These are phyloP conservation scores for Jacana jacana DNA, from an alignment of 2,113 vertebrate species.

Conservation along the genomic window DNA sequence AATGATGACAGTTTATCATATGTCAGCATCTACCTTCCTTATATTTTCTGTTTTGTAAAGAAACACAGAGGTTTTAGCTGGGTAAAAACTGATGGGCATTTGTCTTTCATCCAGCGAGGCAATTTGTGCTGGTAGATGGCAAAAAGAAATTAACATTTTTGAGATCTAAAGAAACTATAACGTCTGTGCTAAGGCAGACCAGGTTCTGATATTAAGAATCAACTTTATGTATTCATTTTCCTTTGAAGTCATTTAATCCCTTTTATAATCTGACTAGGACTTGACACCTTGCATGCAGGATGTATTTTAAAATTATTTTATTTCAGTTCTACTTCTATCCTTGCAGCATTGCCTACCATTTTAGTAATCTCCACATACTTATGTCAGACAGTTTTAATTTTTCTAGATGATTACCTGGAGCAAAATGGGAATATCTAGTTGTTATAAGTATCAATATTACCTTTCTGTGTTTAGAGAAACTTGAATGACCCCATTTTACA, in stretches of 20 bases:
- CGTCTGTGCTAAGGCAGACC: neutral
- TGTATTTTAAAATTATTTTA: neutral
- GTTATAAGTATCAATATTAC: neutral
- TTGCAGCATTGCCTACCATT: neutral
- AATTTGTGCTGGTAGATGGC: neutral
- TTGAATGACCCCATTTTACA: neutral
- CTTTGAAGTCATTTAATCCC: conserved; percentile 65
- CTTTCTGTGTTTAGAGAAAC: neutral
- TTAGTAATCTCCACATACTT: conserved; percentile 3
- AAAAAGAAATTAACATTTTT: conserved; percentile 6
- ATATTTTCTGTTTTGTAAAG: neutral
- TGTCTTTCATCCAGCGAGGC: neutral
- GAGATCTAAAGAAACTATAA: conserved; percentile 1
- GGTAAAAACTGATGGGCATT: neutral
- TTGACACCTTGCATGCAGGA: neutral
- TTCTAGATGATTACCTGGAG: neutral
- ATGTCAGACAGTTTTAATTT: neutral
- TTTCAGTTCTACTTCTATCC: neutral
- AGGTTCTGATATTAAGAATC: conserved; percentile 22
- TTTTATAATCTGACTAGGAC: conserved; percentile 46
- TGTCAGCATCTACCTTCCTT: conserved; percentile 1
- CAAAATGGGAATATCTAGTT: neutral
- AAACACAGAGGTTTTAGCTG: neutral
- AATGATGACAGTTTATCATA: conserved; percentile 8
- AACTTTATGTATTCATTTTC: conserved; percentile 41